Conservation (phyloP, 2,113 vertebrate species). For the Bos javanicus region DNA sequence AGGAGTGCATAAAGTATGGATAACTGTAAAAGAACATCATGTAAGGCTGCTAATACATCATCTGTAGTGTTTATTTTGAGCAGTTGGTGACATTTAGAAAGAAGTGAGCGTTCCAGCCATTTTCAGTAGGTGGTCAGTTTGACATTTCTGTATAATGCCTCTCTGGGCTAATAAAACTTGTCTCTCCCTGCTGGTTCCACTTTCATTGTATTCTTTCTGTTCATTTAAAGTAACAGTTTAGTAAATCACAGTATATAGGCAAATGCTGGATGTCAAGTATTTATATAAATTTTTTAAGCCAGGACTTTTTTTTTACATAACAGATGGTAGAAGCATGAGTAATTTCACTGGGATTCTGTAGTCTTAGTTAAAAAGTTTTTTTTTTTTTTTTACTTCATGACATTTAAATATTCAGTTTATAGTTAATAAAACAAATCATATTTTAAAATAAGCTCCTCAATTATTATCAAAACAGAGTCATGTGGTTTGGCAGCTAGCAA, state of each 20-base stretch:
- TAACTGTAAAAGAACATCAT: conserved; percentile 50
- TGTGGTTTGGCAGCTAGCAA: conserved; percentile 54
- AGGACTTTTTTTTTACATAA: background rate
- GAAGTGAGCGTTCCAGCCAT: conserved; percentile 7
- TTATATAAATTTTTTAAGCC: conserved; percentile 32
- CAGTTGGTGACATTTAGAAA: conserved; percentile 66
- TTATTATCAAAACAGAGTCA: conserved; percentile 63
- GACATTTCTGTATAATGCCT: conserved; percentile 69
- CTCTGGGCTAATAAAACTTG: conserved; percentile 50
- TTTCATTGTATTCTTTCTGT: conserved; percentile 42
- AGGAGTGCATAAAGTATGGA: conserved; percentile 38
- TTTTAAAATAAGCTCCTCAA: conserved; percentile 48
- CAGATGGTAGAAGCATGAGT: conserved; percentile 43
- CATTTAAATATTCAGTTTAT: conserved; percentile 55
- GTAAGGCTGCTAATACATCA: background rate
- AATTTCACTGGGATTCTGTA: conserved; percentile 34
- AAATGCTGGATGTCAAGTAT: conserved; percentile 44
- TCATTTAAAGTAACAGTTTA: conserved; percentile 49
- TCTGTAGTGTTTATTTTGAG: conserved; percentile 56
- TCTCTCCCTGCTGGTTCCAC: conserved; percentile 13
- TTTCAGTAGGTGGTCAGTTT: conserved; percentile 71
- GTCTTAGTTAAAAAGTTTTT: background rate
- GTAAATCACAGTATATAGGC: conserved; percentile 40
- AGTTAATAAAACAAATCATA: conserved; percentile 52
- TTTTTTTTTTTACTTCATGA: conserved; percentile 15